phyloP scores from a whole-genome alignment of 2,113 vertebrate species.

The Oryzias woworae region DNA sequence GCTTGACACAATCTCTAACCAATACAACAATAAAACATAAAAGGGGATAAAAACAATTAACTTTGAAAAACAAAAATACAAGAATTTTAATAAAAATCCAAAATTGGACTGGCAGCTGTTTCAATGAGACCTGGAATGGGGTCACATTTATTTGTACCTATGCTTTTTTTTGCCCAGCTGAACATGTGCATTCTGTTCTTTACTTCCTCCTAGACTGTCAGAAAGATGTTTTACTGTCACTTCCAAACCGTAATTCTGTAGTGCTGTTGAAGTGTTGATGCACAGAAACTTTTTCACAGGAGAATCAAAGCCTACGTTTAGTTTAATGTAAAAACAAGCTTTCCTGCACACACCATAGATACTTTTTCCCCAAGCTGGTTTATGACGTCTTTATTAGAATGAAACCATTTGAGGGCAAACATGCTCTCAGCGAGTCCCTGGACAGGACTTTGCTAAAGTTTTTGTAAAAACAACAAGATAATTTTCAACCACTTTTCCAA shows the following conservation, averaged over 20 bases:
- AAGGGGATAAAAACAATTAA: too few relatives aligned
- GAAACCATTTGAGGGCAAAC: constrained; percentile 43
- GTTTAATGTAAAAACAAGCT: constrained; percentile 65
- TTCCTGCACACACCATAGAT: constrained; percentile 53
- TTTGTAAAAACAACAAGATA: constrained; percentile 48
- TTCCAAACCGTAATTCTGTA: constrained; percentile 57
- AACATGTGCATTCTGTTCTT: background rate
- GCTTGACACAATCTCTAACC: too few relatives aligned
- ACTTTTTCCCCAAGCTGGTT: constrained; percentile 44
- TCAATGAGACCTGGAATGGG: too few relatives aligned
- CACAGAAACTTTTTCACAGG: constrained; percentile 62
- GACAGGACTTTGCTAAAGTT: constrained; percentile 28
- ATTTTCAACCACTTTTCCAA: constrained; percentile 63
- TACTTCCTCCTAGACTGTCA: constrained; percentile 24
- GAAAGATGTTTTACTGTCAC: constrained; percentile 34
- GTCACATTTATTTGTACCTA: too few relatives aligned
- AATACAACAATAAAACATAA: too few relatives aligned
- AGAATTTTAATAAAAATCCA: too few relatives aligned
- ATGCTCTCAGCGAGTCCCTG: constrained; percentile 32
- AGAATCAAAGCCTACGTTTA: constrained; percentile 53
- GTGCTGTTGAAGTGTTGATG: constrained; percentile 63
- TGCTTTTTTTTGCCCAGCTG: background rate
- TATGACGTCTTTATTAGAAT: constrained; percentile 42
- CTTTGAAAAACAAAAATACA: too few relatives aligned
- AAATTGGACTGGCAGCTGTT: too few relatives aligned